phyloP scores from a whole-genome alignment of 2,797 vertebrate species.

The Gadopsis bispinosus region DNA sequence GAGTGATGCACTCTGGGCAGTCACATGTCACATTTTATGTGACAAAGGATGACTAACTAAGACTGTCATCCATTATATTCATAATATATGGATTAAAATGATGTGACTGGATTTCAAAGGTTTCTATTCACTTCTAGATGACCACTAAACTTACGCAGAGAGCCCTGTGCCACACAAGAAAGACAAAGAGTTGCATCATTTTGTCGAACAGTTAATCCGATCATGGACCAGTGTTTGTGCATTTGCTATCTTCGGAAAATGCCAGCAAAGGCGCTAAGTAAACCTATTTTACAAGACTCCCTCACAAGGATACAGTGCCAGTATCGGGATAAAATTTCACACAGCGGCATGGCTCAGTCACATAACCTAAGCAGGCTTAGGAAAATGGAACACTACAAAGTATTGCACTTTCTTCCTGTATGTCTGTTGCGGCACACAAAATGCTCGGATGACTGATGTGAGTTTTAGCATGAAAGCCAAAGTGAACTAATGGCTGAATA shows the following conservation, averaged over 20 bases:
- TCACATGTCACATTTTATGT: conserved; percentile 61
- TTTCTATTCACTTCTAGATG: conserved; percentile 70
- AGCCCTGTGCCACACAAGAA: conserved; percentile 86
- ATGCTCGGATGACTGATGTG: conserved; percentile 69
- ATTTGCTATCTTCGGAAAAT: conserved; percentile 88
- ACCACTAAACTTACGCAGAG: conserved; percentile 84
- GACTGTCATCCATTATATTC: conserved; percentile 73
- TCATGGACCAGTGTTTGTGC: conserved; percentile 87
- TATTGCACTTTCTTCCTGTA: conserved; percentile 79
- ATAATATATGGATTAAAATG: conserved; percentile 76
- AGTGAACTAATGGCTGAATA: conserved; percentile 80
- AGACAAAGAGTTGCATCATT: conserved; percentile 91
- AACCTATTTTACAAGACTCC: conserved; percentile 90
- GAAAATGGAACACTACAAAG: conserved; percentile 84
- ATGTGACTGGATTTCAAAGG: conserved; percentile 66
- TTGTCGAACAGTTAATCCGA: conserved; percentile 88
- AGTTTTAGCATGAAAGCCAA: conserved; percentile 73
- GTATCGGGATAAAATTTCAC: conserved; percentile 88
- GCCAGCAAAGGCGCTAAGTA: conserved; percentile 88
- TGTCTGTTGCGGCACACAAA: conserved; percentile 69
- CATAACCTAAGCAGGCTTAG: conserved; percentile 87
- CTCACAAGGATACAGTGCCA: conserved; percentile 87
- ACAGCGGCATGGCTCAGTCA: conserved; percentile 86
- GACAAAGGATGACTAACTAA: conserved; percentile 72
- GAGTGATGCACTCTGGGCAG: conserved; percentile 62